These are phyloP conservation scores for Megalops cyprinoides DNA, from an alignment of 2,797 vertebrate genomes.

Conservation along the genomic window DNA sequence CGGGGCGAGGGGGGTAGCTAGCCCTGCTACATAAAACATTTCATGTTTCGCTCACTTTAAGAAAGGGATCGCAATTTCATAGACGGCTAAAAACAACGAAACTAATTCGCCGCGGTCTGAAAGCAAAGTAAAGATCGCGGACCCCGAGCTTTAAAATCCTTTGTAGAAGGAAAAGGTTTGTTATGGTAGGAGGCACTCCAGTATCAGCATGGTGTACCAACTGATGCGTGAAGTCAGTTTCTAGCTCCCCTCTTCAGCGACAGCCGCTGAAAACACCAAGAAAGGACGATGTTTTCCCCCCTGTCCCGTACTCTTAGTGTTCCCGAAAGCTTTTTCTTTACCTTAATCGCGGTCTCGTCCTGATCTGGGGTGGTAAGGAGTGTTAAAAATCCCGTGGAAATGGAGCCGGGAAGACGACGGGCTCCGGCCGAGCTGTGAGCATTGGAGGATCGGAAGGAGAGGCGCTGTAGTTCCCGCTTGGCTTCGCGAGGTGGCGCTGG, in stretches of 20 bases:
- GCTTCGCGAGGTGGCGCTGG: constrained; percentile 70
- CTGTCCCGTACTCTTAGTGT: constrained; percentile 39
- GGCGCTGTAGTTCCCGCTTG: constrained; percentile 60
- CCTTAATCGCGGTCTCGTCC: constrained; percentile 78
- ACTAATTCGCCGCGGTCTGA: constrained; percentile 40
- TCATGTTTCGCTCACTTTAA: constrained; percentile 49
- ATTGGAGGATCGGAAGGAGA: constrained; percentile 67
- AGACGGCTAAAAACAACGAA: constrained; percentile 35
- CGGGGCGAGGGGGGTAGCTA: constrained; percentile 46
- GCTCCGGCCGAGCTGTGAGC: constrained; percentile 68
- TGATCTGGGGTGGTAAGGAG: constrained; percentile 73
- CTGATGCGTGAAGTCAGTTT: constrained; percentile 81
- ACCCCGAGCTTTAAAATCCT: constrained; percentile 52
- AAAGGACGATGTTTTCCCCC: constrained; percentile 65
- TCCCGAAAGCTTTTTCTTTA: constrained; percentile 67
- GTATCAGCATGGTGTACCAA: constrained; percentile 72
- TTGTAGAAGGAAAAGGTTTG: constrained; percentile 62
- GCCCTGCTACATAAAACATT: constrained; percentile 47
- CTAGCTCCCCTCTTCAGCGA: constrained; percentile 65
- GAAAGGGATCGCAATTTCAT: constrained; percentile 41
- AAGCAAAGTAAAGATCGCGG: constrained; percentile 47
- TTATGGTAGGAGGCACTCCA: constrained; percentile 70
- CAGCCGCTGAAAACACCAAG: constrained; percentile 72
- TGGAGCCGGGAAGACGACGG: constrained; percentile 65
- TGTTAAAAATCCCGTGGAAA: constrained; percentile 68